Conservation (phyloP, 2,113 vertebrate species). For the Charina bottae region DNA sequence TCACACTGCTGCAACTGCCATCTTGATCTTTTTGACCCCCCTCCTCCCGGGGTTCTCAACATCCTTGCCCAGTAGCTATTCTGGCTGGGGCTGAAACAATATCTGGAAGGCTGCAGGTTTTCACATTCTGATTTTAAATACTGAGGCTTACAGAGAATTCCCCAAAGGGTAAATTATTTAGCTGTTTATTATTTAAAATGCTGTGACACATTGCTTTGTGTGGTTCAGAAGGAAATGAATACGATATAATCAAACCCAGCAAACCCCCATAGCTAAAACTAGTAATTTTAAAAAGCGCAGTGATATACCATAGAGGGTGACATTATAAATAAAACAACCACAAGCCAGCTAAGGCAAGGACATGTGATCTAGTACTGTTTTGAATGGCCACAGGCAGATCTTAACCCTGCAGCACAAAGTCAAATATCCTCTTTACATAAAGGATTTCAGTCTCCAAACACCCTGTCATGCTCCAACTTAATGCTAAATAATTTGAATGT, state of each 20-base stretch:
- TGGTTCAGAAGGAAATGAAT: neutral
- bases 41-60: neutral
- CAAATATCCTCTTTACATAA: neutral
- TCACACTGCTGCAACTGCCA: neutral
- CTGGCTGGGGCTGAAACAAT: neutral
- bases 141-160: neutral
- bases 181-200: neutral
- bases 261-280: neutral
- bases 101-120: neutral
- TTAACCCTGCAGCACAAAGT: neutral
- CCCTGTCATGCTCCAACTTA: neutral
- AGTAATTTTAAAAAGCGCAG: neutral
- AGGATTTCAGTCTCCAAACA: neutral
- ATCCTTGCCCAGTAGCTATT: neutral
- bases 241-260: neutral
- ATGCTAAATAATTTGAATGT: neutral
- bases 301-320: neutral
- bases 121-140: neutral
- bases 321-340: neutral
- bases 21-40: neutral
- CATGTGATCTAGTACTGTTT: neutral
- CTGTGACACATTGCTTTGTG: neutral
- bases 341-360: neutral
- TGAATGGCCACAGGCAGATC: neutral
- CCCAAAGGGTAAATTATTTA: neutral